Conservation (phyloP, 30 jellyfish, hydroid and myxozoan species). For the Turritopsis dohrnii region DNA sequence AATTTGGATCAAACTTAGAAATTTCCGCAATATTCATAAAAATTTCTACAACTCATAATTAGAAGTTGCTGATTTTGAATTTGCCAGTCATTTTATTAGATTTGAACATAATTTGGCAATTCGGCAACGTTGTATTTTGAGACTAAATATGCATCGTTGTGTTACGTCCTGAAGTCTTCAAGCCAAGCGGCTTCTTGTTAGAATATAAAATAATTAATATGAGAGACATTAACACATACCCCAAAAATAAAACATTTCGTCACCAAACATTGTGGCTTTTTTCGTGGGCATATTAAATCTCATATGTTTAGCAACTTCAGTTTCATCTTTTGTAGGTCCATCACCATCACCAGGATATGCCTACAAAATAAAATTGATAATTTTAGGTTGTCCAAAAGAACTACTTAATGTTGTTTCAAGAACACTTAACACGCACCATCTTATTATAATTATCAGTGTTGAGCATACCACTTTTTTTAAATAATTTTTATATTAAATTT, state of each 20-base stretch:
- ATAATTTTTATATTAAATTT: too few relatives aligned
- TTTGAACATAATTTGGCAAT: too few relatives aligned
- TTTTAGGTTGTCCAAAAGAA: background rate
- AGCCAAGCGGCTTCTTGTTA: background rate
- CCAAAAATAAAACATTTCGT: conserved; percentile 62
- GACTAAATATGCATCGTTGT: too few relatives aligned
- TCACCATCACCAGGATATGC: conserved; percentile 41
- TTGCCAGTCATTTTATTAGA: too few relatives aligned
- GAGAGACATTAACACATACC: conserved; percentile 57
- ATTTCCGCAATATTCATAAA: too few relatives aligned
- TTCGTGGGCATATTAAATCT: conserved; percentile 82
- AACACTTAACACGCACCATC: background rate
- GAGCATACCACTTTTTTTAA: too few relatives aligned
- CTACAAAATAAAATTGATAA: background rate
- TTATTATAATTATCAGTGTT: too few relatives aligned
- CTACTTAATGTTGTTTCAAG: background rate
- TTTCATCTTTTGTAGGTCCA: conserved; percentile 72
- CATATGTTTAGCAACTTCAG: conserved; percentile 78
- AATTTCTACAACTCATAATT: background rate
- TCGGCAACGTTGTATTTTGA: too few relatives aligned
- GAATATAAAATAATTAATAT: background rate
- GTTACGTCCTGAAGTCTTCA: background rate
- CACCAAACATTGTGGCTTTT: conserved; percentile 89
- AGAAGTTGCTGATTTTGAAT: background rate
- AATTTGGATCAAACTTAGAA: too few relatives aligned